These are phyloP conservation scores for Dryomyza anilis DNA, from an alignment of 2,888 invertebrate genomes.

Conservation along the genomic window DNA sequence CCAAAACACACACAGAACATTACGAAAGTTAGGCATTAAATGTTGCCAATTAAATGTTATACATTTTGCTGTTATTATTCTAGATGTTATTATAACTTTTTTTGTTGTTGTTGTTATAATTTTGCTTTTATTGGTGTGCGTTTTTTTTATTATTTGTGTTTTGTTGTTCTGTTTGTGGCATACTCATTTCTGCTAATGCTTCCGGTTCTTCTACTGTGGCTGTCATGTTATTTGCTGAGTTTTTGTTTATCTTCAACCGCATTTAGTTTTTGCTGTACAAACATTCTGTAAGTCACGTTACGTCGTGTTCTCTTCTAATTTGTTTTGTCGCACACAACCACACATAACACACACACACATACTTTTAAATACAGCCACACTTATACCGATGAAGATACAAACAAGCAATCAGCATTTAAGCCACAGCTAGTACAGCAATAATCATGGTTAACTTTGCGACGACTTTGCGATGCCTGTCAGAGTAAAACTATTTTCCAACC, in stretches of 20 bases:
- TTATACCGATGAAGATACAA: too few species aligned
- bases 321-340: too few species aligned
- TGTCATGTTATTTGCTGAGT: not conserved
- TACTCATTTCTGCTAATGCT: not conserved
- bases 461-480: too few species aligned
- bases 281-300: too few species aligned
- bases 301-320: too few species aligned
- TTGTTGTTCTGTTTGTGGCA: not conserved
- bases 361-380: too few species aligned
- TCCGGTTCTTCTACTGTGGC: not conserved
- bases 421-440: too few species aligned
- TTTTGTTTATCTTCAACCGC: not conserved
- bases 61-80: not conserved
- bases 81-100: not conserved
- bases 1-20: not conserved
- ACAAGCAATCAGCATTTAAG: too few species aligned
- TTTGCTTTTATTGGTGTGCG: not conserved
- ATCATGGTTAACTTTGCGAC: too few species aligned
- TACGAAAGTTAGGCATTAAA: not conserved
- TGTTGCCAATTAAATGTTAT: not conserved
- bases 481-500: too few species aligned
- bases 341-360: too few species aligned
- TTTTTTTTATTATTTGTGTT: not conserved
- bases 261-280: not conserved
- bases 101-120: not conserved